Base-by-base conservation (phyloP, 2,113 vertebrate genomes). In the Anhinga anhinga region DNA sequence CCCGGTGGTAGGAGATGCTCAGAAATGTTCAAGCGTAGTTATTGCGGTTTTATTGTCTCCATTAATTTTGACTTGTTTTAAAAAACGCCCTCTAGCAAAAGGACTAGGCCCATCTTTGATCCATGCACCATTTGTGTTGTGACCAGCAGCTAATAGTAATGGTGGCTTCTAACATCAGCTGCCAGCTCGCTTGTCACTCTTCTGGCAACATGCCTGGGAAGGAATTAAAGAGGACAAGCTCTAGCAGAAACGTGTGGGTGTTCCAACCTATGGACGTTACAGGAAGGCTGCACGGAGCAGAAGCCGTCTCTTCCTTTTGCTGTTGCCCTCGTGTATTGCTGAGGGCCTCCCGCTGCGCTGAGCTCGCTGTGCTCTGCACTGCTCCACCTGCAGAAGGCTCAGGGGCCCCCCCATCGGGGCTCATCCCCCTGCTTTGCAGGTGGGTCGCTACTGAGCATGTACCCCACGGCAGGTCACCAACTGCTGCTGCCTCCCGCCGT, bases 1-100 rank as follows among this genome's bases (percentile, higher is more conserved):
- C 95, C 91, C 76, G 2, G 53, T 89, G 90, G 82, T 13, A 67
- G 84, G 86, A 96, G 83, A 69, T 23, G 89, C 83, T 97, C 80
- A 67, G 74, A 72, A 94, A 93, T 17, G 86, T 88, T 53, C 27
- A 69, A 73, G 55, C 3, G 1, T 45, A 25, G 76, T 90, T 66
- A 50, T 26, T 70, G 89, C 1, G 0, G 61, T 52, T 96, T 97
- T 76, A 93, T 90, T 71, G 83, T 95, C 70, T 78, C 91, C 61
- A 53, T 90, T 83, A 45, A 85, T 93, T 82, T 44, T 4, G 12
- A 20, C 58, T 70, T n/a, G 67, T 49, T 76, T 55, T 49, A 12
- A 70, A 66, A 87, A 87, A 74, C 11, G 4, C 65, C 52, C 74
- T 69, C 55, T 27, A 55, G 52, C 59, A 27, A 42, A 78, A 89